Conservation (phyloP, 2,113 vertebrate genomes). For the Bostrychus sinensis region DNA sequence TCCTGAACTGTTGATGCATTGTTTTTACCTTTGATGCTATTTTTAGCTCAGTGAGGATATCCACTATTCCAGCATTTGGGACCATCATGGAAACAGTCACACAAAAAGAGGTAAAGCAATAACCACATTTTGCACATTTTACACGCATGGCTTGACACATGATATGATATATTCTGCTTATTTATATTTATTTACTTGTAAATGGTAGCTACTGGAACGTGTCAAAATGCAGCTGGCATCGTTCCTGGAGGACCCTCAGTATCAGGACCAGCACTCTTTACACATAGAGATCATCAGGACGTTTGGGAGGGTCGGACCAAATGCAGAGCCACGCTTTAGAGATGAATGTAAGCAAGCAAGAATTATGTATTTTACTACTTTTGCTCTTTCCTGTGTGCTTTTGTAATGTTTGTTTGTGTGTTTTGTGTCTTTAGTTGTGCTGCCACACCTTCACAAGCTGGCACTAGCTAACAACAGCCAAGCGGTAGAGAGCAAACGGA, state of each 20-base stretch:
- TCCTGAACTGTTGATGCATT: conserved; percentile 17
- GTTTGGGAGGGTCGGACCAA: conserved; percentile 96
- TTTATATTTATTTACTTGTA: conserved; percentile 1
- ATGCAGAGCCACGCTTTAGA: conserved; percentile 95
- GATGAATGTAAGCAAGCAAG: conserved; percentile 89
- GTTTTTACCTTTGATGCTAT: conserved; percentile 67
- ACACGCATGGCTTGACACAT: no score
- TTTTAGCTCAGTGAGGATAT: conserved; percentile 96
- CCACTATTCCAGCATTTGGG: conserved; percentile 97
- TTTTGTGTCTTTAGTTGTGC: conserved; percentile 86
- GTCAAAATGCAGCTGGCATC: conserved; percentile 99
- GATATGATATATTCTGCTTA: neutral
- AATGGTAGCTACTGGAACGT: conserved; percentile 90
- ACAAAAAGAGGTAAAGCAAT: conserved; percentile 91
- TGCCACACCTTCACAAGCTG: conserved; percentile 96
- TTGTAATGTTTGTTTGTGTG: neutral
- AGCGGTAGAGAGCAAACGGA: conserved; percentile 88
- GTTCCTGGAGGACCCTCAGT: conserved; percentile 97
- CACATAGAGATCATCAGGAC: conserved; percentile 98
- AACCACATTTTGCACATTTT: neutral
- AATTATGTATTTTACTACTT: neutral
- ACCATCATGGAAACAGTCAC: conserved; percentile 99
- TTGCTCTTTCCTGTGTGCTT: neutral
- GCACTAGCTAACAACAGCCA: conserved; percentile 96
- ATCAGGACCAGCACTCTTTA: conserved; percentile 97